Base-by-base conservation (phyloP, 2,888 invertebrate genomes). In the Muschampia plurimacula region DNA sequence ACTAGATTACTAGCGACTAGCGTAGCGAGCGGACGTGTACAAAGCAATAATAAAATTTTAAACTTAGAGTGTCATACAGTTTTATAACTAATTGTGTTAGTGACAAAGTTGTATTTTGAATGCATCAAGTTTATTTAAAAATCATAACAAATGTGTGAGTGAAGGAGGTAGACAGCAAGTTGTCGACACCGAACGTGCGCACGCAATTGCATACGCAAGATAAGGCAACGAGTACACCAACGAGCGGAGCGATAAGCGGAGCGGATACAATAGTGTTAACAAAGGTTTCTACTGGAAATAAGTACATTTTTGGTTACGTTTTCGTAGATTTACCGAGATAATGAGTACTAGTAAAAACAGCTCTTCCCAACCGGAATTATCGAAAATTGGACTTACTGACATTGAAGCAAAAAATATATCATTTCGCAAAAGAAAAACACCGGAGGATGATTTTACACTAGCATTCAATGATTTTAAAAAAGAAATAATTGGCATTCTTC, bases 301-400 rank as follows among this genome's bases (percentile, higher is more conserved):
- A 46, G 9, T 12, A 46, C 12, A 46, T 46, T 8, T 46, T 46
- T 46, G 3, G 46, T 46, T 46, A 46, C 4, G 49, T 49, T 49
- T 49, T 49, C 9, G 49, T 22, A 22, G 15, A 57, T 57, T 57
- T 57, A 28, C 57, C 15, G 12, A 52, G 2, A 52, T 52, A 9
- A n/a, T 52, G 52, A 52, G 52, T 52, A 57, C 57, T 28, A 62
- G 62, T 44, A 41, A 63, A 52, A 52, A n/a, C 7, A 63, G 63
- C 39, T 9, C 52, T 13, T 63, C 69, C 9, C 69, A 55, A 63
- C 41, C 69, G 52, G 69, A 69, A 28, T 49, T 69, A 55, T 69
- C 69, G n/a, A 52, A 52, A 52, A 52, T 52, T 49, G 49, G 49
- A 7, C 49, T 49, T 10, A 49, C 49, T 10, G 49, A 49, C 13